These are phyloP conservation scores for Mesembrinibis cayennensis DNA, from an alignment of 2,113 vertebrate species.

Conservation along the genomic window DNA sequence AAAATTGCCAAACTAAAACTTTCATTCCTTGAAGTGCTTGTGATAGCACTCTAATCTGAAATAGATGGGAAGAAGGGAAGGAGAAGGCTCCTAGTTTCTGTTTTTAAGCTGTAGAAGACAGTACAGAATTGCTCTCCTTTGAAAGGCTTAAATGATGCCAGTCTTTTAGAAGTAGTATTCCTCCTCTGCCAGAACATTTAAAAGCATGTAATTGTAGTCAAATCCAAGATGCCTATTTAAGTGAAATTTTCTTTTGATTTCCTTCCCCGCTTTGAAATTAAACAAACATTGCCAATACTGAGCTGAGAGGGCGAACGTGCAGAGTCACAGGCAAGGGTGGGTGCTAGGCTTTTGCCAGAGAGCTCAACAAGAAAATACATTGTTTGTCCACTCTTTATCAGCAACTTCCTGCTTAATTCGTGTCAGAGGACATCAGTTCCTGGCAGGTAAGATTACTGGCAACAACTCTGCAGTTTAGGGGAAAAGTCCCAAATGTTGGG, in stretches of 20 bases:
- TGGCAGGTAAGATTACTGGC: neutral
- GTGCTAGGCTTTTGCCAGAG: neutral
- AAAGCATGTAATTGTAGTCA: neutral
- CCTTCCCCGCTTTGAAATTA: neutral
- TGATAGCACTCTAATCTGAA: neutral
- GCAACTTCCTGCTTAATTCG: neutral
- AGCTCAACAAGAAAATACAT: neutral
- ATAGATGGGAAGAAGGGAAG: neutral
- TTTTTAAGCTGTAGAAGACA: neutral
- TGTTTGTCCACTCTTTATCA: neutral
- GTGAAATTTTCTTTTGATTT: slow-evolving; percentile 1
- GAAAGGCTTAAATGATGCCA: neutral
- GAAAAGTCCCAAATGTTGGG: neutral
- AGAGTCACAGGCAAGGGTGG: neutral
- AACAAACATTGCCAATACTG: neutral
- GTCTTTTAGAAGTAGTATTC: neutral
- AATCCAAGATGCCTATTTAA: neutral
- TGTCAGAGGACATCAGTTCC: neutral
- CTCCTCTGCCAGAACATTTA: neutral
- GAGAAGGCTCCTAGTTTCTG: neutral
- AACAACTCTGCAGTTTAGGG: neutral
- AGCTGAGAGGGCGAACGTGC: neutral
- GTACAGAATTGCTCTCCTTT: neutral
- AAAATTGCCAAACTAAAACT: neutral
- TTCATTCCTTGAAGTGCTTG: neutral